Base-by-base conservation (phyloP, 1,140 invertebrate species). In the Lasaia peninsularis region DNA sequence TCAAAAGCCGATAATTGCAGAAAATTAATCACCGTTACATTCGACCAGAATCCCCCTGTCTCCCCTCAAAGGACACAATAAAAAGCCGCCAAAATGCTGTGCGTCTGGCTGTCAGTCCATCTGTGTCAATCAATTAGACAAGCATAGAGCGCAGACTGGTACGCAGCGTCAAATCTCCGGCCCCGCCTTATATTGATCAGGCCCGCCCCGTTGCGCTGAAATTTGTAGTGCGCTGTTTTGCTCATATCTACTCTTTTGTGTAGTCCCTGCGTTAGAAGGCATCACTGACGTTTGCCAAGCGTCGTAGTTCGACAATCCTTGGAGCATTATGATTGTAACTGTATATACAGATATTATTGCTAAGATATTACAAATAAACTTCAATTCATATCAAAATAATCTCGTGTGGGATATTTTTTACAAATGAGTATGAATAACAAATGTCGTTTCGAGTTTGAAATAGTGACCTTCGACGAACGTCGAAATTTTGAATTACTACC, bases 81-180 rank as follows among this genome's bases (percentile, higher is more conserved):
- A 86, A 83, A 86, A 81, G 73, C 67, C 74, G 67, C 65, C 70
- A 75, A 75, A 77, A 76, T 67, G 68, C 58, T 62, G 71, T 71
- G 71, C 69, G 78, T 80, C 80, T 76, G 75, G 69, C 71, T 77
- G 80, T 80, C 77, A 75, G 73, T 75, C 68, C 72, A 76, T 75
- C 72, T 78, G 77, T 86, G 82, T 82, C 82, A 86, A 86, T 84
- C 80, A 83, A 86, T 83, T 83, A 79, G 68, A 65, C 73, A 68
- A 65, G 65, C 68, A 68, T 71, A 68, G 65, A 73, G 75, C 74
- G 75, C 76, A 80, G 71, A 69, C 60, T 58, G 61, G 64, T 65
- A 85, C 84, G 81, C 83, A 83, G 80, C 78, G 70, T 71, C 71
- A 75, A 77, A 75, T 73, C 67, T 67, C 53, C 58, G 57, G 74